Base-by-base conservation (phyloP, 2,797 vertebrate species). In the Rhyacichthys aspro region DNA sequence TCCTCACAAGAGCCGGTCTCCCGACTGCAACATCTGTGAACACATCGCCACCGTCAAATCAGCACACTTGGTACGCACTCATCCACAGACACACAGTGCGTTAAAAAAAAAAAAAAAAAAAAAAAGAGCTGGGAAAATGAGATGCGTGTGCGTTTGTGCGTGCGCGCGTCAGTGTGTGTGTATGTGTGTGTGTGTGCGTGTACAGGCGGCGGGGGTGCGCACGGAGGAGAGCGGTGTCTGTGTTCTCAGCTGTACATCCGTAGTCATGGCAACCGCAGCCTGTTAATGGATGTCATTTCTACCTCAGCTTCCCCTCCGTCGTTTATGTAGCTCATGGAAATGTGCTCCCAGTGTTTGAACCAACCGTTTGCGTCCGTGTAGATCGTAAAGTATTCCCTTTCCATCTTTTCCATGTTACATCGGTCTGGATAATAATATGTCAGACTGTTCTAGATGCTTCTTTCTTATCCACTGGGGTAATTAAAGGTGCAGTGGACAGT, bases 21-120 rank as follows among this genome's bases (percentile, higher is more conserved):
- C 92, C 93, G 91, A 94, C 93, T 94, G 94, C 94, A 94, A 94
- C 93, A 95, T 92, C 94, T 86, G 94, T 92, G 94, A 95, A 94
- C 94, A 92, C 92, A 94, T 93, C 93, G 94, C 94, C 93, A 95
- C 94, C 92, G 94, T 96, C 95, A 95, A 91, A 96, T 95, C 96
- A 95, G 94, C 95, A 93, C 95, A 94, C 95, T 95, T 96, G 96
- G 96, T 97, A 95, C 93, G 94, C 90, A 77, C 70, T 0, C 53
- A 3, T n/a, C 16, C 50, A 14, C 50, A 23, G 34, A 52, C 34
- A 37, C 47, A 36, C 49, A 19, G 49, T 17, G 11, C 12, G 48
- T 38, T 32, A 4, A 6, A 9, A 11, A n/a, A n/a, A n/a, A n/a
- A n/a, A n/a, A n/a, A n/a, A n/a, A n/a, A n/a, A n/a, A n/a, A n/a